Evolutionary conservation across 2,888 invertebrate species (phyloP).

Genomic region (Kryphioiulus occultus): DNA sequence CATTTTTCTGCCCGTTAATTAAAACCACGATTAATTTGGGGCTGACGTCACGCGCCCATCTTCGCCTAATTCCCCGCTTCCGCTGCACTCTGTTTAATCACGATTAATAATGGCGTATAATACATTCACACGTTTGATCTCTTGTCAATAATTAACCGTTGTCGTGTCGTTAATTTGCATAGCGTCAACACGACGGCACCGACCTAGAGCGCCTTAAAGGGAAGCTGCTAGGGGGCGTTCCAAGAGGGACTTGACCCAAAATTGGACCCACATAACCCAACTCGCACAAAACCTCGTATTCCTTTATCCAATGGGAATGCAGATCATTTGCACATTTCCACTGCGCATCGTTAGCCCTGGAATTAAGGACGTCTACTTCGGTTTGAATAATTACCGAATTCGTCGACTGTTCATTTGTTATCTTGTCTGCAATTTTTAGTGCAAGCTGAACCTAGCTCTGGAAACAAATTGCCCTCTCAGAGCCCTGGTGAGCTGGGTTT

Average conservation of each 20-base stretch:
- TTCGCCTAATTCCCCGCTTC: background rate
- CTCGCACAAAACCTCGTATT: no score
- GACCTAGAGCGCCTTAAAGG: background rate
- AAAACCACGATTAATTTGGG: background rate
- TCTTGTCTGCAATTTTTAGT: background rate
- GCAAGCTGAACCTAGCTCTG: background rate
- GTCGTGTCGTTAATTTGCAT: constrained; percentile 5
- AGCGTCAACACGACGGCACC: background rate
- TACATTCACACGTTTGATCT: constrained; percentile 5
- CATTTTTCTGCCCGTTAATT: background rate
- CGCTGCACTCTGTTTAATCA: background rate
- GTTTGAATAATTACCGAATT: background rate
- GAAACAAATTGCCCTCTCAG: background rate
- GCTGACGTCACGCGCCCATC: background rate
- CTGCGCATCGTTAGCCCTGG: background rate
- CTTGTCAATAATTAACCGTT: constrained; percentile 5
- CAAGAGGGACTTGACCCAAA: no score
- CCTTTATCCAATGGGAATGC: no score
- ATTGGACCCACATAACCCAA: no score
- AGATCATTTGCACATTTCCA: no score
- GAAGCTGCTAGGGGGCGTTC: no score
- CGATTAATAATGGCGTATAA: constrained; percentile 5
- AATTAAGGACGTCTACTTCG: background rate
- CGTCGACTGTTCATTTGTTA: constrained; percentile 5
- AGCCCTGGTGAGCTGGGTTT: no score